These are phyloP conservation scores for Axea sp. DNA, from an alignment of 2,888 invertebrate genomes.

Conservation along the genomic window DNA sequence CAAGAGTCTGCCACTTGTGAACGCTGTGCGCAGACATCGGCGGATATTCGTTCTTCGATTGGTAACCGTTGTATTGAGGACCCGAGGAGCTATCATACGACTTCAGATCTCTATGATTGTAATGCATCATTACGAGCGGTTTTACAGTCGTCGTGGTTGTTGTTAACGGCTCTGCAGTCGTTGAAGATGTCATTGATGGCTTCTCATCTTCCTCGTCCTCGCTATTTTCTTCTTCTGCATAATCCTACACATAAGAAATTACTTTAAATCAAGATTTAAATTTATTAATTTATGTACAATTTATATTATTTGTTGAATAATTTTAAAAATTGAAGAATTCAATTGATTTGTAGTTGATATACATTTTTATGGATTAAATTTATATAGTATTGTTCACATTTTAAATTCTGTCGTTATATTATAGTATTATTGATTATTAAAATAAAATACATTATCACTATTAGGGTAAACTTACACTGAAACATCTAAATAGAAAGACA, in stretches of 20 bases:
- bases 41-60: slow-evolving; percentile 71
- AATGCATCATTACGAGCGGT: slow-evolving; percentile 66
- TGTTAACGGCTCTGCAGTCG: slow-evolving; percentile 66
- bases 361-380: too few species aligned
- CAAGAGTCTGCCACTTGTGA: slow-evolving; percentile 74
- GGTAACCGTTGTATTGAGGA: slow-evolving; percentile 69
- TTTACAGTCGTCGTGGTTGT: slow-evolving; percentile 74
- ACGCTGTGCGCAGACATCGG: slow-evolving; percentile 72
- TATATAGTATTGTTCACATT: too few species aligned
- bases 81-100: slow-evolving; percentile 65
- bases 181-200: slow-evolving; percentile 65
- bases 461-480: too few species aligned
- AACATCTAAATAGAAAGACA: too few species aligned
- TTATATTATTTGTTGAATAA: too few species aligned
- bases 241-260: slow-evolving; percentile 67
- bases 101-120: slow-evolving; percentile 68
- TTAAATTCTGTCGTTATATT: too few species aligned
- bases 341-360: too few species aligned
- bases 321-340: too few species aligned
- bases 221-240: slow-evolving; percentile 70
- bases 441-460: too few species aligned
- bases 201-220: slow-evolving; percentile 69
- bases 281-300: too few species aligned
- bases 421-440: too few species aligned
- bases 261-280: too few species aligned